These are phyloP conservation scores for Andricus curvator DNA, from an alignment of 2,888 invertebrate genomes.

Conservation along the genomic window DNA sequence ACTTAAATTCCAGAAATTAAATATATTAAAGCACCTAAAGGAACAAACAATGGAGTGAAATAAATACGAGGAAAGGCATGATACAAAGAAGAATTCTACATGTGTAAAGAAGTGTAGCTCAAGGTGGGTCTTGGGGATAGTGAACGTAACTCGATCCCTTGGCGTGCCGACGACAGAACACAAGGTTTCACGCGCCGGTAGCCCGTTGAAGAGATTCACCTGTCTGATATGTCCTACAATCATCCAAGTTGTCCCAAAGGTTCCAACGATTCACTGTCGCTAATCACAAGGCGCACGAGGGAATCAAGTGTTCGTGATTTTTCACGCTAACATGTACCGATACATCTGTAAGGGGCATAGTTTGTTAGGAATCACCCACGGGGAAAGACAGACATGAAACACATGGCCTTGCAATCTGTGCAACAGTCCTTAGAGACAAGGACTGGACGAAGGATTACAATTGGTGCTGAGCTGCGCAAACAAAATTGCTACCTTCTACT, in stretches of 20 bases:
- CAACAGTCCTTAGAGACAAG: constrained; percentile 7
- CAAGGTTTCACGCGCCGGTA: constrained; percentile 37
- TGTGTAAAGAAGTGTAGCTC: background rate
- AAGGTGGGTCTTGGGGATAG: constrained; percentile 24
- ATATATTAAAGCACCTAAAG: background rate
- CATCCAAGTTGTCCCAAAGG: constrained; percentile 49
- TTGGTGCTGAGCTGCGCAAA: background rate
- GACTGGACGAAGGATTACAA: constrained; percentile 2
- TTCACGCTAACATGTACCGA: constrained; percentile 42
- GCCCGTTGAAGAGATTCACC: constrained; percentile 28
- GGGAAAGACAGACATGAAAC: constrained; percentile 21
- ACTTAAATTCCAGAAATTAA: background rate
- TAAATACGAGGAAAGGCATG: background rate
- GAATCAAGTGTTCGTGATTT: constrained; percentile 53
- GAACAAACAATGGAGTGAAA: background rate
- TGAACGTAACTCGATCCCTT: constrained; percentile 29
- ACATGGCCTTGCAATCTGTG: constrained; percentile 34
- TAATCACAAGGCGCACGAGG: constrained; percentile 64
- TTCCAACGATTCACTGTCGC: constrained; percentile 58
- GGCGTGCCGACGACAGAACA: constrained; percentile 34
- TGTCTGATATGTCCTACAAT: constrained; percentile 34
- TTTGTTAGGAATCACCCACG: constrained; percentile 30
- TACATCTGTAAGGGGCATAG: constrained; percentile 8
- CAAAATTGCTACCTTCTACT: constrained; percentile 17
- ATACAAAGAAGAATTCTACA: constrained; percentile 2